Percentiles rank a stretch among this genome's conserved stretches.
These are phyloP conservation scores for Tribolium madens DNA, from an alignment of 1,140 invertebrate species.

Conservation along the genomic window DNA sequence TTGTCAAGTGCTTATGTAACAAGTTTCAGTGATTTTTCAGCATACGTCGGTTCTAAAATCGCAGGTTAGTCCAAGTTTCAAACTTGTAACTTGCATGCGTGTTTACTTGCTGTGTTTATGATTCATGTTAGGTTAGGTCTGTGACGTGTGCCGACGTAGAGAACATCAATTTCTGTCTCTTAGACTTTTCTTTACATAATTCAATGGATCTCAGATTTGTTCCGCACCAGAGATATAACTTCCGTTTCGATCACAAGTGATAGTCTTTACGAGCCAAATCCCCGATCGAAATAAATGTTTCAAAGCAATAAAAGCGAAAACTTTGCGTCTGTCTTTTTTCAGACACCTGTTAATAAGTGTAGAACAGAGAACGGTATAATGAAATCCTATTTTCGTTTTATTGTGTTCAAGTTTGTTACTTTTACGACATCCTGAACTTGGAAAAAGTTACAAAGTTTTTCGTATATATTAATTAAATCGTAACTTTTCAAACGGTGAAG, in stretches of 20 bases:
- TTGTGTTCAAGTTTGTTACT: constrained; percentile 51
- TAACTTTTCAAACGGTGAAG: neutral
- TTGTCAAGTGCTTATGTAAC: neutral
- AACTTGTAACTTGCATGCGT: constrained; percentile 43
- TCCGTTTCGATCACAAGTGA: constrained; percentile 24
- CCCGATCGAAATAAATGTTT: constrained; percentile 36
- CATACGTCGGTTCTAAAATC: neutral
- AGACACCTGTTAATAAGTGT: constrained; percentile 47
- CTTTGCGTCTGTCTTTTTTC: neutral
- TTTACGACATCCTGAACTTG: constrained; percentile 52
- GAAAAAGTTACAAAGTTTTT: constrained; percentile 41
- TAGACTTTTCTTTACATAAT: constrained; percentile 2
- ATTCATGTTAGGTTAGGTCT: constrained; percentile 36
- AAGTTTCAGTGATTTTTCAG: neutral
- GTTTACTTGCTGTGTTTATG: constrained; percentile 52
- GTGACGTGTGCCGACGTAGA: constrained; percentile 34
- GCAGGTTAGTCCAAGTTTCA: constrained; percentile 17
- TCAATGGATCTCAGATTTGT: constrained; percentile 8
- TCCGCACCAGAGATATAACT: neutral
- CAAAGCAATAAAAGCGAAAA: constrained; percentile 25
- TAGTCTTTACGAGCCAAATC: neutral
- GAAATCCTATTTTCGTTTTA: constrained; percentile 58
- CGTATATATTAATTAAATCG: neutral
- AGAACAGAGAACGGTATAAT: constrained; percentile 43
- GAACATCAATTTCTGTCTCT: constrained; percentile 2